phyloP scores from a whole-genome alignment of 2,888 invertebrate species.

The Agrypnus murinus region DNA sequence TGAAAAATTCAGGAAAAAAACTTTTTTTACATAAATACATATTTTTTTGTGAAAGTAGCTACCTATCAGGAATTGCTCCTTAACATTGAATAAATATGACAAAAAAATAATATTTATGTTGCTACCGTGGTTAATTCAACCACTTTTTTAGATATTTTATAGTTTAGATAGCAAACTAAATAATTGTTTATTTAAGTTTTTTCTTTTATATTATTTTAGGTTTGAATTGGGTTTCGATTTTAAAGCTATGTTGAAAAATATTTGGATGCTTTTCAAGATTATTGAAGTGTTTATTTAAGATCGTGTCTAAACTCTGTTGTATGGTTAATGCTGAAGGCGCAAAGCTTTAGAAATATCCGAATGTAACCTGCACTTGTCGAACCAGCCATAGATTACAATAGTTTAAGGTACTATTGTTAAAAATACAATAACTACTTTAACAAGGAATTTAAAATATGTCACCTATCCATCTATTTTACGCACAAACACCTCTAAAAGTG shows the following conservation, averaged over 20 bases:
- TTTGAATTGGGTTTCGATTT: constrained; percentile 18
- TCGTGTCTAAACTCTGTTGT: constrained; percentile 31
- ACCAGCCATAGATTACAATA: constrained; percentile 55
- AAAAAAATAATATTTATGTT: too few relatives aligned
- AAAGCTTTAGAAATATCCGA: constrained; percentile 46
- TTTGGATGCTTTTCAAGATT: constrained; percentile 38
- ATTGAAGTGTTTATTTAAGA: constrained; percentile 49
- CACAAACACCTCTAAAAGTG: constrained; percentile 55
- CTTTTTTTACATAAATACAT: too few relatives aligned
- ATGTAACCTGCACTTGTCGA: constrained; percentile 57
- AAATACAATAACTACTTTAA: constrained; percentile 56
- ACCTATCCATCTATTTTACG: constrained; percentile 57
- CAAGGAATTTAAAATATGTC: constrained; percentile 61
- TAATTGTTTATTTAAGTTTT: too few relatives aligned
- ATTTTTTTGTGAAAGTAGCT: too few relatives aligned
- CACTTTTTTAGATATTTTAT: too few relatives aligned
- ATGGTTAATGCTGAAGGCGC: constrained; percentile 31
- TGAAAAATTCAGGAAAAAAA: too few relatives aligned
- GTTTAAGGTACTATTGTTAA: constrained; percentile 56
- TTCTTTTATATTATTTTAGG: constrained; percentile 34
- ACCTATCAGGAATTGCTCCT: too few relatives aligned
- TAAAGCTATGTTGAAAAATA: constrained; percentile 43
- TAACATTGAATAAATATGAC: too few relatives aligned
- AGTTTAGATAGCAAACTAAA: too few relatives aligned
- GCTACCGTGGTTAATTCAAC: too few relatives aligned